A percentile compares a stretch with the other conserved stretches of the same genome.
phyloP scores from a whole-genome alignment of 2,888 invertebrate genomes.

The Gortyna flavago region DNA sequence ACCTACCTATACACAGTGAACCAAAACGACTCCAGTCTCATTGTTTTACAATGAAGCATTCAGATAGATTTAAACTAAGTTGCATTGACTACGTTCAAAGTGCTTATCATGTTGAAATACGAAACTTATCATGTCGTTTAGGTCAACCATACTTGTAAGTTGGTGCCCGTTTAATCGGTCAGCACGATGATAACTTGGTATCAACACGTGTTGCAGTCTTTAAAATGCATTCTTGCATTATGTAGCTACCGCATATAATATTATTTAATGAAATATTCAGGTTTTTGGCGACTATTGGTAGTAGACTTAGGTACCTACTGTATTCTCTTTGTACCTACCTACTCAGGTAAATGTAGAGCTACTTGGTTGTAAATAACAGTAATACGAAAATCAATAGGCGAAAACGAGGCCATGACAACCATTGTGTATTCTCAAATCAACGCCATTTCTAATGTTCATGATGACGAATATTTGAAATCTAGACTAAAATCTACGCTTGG shows the following conservation, averaged over 20 bases:
- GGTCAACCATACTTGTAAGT: slow-evolving; percentile 54
- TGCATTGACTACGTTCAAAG: slow-evolving; percentile 35
- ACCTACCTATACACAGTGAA: slow-evolving; percentile 1
- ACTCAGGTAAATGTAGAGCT: neutral
- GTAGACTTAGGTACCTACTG: neutral
- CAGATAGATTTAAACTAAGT: slow-evolving; percentile 16
- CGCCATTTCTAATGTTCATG: slow-evolving; percentile 20
- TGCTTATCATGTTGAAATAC: slow-evolving; percentile 56
- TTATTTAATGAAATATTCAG: slow-evolving; percentile 9
- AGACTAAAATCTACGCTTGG: neutral
- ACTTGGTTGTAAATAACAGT: slow-evolving; percentile 24
- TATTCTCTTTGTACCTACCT: neutral
- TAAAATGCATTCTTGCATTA: slow-evolving; percentile 53
- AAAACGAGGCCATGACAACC: slow-evolving; percentile 43
- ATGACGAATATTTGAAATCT: slow-evolving; percentile 4
- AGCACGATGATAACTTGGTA: slow-evolving; percentile 52
- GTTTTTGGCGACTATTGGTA: neutral
- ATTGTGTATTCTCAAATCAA: slow-evolving; percentile 39
- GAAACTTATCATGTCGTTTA: slow-evolving; percentile 56
- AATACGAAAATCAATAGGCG: slow-evolving; percentile 46
- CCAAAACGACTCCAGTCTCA: neutral
- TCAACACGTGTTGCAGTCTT: slow-evolving; percentile 47
- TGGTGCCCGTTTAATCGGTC: slow-evolving; percentile 51
- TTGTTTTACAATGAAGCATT: neutral
- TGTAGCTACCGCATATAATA: slow-evolving; percentile 2